A percentile compares a stretch with the other conserved stretches of the same genome.
These are phyloP conservation scores for Micrastur ruficollis DNA, from an alignment of 2,797 vertebrate genomes.

Conservation along the genomic window DNA sequence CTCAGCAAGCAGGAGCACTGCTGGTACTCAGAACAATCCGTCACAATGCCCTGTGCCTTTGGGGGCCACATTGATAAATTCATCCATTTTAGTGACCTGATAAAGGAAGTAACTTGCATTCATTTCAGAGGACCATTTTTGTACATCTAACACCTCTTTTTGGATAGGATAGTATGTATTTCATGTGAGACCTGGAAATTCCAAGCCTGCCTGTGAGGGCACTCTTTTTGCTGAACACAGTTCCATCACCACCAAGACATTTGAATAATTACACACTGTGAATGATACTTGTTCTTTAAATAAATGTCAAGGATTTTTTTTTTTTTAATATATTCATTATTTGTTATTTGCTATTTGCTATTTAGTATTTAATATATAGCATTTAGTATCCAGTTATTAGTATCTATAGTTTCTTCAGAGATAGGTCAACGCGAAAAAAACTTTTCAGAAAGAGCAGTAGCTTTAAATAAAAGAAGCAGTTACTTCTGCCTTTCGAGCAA, in stretches of 20 bases:
- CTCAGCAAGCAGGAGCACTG: background rate
- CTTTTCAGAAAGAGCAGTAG: background rate
- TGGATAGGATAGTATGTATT: background rate
- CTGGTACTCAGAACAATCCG: background rate
- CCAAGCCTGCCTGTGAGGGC: background rate
- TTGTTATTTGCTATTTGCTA: background rate
- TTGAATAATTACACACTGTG: background rate
- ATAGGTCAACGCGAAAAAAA: background rate
- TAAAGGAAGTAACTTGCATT: background rate
- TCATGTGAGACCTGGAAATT: background rate
- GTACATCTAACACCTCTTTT: background rate
- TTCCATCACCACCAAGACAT: background rate
- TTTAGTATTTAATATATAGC: background rate
- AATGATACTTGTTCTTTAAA: background rate
- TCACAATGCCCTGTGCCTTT: background rate
- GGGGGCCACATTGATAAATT: background rate
- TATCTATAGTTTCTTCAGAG: background rate
- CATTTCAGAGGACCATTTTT: background rate
- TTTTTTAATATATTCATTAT: background rate
- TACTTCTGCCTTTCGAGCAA: background rate
- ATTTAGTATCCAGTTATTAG: background rate
- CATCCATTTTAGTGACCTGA: background rate
- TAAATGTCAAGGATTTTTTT: background rate
- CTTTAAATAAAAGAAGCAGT: background rate
- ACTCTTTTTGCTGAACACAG: background rate